Evolutionary conservation across 2,888 invertebrate genomes (phyloP).

Genomic region (Punctoribates punctum): DNA sequence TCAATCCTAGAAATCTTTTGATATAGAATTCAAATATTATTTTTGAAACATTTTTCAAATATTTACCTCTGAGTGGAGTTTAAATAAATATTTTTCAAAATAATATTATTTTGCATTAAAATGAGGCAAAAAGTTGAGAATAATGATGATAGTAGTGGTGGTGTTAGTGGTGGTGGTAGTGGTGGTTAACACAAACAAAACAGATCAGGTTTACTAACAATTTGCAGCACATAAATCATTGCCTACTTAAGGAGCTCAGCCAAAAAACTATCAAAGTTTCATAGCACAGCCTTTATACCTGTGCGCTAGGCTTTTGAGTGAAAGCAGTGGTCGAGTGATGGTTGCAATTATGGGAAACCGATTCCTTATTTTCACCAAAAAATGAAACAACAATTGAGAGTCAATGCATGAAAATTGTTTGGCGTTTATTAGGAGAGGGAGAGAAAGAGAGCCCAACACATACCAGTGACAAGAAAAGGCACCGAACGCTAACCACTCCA

Average conservation of each 20-base stretch:
- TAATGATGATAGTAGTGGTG: conserved; percentile 26
- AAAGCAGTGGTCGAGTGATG: background rate
- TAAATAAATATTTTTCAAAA: background rate
- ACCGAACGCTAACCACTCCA: background rate
- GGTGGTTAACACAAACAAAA: conserved; percentile 31
- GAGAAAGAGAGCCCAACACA: background rate
- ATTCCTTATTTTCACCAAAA: conserved; percentile 15
- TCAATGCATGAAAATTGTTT: conserved; percentile 24
- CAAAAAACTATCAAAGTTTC: background rate
- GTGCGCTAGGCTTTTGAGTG: background rate
- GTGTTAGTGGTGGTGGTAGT: background rate
- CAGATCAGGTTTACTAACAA: conserved; percentile 35
- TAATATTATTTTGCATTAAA: background rate
- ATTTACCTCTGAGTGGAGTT: background rate
- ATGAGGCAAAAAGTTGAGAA: conserved; percentile 1
- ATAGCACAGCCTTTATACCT: background rate
- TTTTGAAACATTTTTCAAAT: conserved; percentile 1
- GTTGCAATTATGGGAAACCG: conserved; percentile 23
- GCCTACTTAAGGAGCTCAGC: conserved; percentile 18
- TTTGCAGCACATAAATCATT: conserved; percentile 36
- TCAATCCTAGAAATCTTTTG: background rate
- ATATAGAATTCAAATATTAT: background rate
- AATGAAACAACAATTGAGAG: conserved; percentile 12
- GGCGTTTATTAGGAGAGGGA: background rate
- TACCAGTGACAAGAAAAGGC: conserved; percentile 13